Percentiles rank a stretch among this genome's conserved stretches.
Conservation (phyloP, 2,113 vertebrate genomes). For the Ceratotherium simum region DNA sequence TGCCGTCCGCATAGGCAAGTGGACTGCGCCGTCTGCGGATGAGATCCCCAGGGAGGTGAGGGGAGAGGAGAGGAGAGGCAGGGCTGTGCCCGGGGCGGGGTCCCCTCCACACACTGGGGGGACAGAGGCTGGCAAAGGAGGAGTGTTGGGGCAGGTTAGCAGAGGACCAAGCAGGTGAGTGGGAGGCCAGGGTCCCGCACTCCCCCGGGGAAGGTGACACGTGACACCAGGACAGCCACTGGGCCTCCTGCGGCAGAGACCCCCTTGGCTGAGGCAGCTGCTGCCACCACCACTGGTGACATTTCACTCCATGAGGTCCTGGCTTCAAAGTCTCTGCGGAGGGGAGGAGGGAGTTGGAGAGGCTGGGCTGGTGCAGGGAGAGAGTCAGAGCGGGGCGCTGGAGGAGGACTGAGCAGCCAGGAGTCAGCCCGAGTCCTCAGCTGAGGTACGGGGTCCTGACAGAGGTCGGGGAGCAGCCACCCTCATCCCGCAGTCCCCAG, state of each 20-base stretch:
- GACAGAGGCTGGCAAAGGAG: neutral
- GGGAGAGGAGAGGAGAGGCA: neutral
- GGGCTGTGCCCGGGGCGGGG: neutral
- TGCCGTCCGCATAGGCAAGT: neutral
- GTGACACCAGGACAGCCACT: constrained; percentile 17
- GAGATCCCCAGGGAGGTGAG: neutral
- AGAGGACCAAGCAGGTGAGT: neutral
- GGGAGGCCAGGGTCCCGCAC: neutral
- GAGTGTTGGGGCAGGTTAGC: neutral
- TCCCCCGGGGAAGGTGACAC: neutral
- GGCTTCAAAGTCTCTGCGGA: constrained; percentile 71
- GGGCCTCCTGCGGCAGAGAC: constrained; percentile 15
- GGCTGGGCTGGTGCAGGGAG: neutral
- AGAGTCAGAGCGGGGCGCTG: neutral
- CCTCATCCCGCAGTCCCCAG: neutral
- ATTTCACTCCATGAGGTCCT: constrained; percentile 64
- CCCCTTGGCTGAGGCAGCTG: constrained; percentile 33
- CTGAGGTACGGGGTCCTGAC: neutral
- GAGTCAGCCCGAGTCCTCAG: neutral
- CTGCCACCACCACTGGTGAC: constrained; percentile 51
- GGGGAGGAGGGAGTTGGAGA: neutral
- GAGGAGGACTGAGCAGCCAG: neutral
- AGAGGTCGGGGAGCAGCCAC: neutral
- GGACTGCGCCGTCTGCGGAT: neutral
- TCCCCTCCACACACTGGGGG: no score